Evolutionary conservation across 2,113 vertebrate species (phyloP).

Genomic region (Petrocephalus zakoni): DNA sequence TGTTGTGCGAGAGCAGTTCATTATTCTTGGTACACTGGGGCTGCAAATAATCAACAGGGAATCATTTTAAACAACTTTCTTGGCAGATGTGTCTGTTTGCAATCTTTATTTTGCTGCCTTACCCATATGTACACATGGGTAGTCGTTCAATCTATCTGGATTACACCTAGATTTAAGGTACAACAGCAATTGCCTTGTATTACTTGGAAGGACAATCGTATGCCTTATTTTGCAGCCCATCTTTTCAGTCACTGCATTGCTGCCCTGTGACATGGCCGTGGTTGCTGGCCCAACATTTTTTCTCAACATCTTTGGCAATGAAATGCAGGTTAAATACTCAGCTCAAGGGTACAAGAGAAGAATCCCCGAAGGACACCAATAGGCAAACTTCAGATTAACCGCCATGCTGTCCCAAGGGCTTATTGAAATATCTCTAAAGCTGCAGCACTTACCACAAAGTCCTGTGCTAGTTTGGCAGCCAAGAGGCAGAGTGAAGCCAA

Average conservation of each 20-base stretch:
- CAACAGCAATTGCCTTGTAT: background rate
- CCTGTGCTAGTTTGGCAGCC: background rate
- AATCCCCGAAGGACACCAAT: background rate
- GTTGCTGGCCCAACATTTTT: background rate
- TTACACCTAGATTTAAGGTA: background rate
- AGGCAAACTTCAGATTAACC: background rate
- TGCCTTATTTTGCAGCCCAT: background rate
- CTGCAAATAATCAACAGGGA: background rate
- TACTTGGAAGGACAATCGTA: background rate
- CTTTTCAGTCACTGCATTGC: background rate
- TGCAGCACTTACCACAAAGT: background rate
- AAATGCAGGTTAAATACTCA: background rate
- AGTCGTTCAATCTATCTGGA: background rate
- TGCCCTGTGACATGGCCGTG: background rate
- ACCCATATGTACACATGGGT: background rate
- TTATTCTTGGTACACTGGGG: background rate
- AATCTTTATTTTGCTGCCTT: background rate
- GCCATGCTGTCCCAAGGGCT: background rate
- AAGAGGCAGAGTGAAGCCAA: background rate
- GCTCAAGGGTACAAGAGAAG: background rate
- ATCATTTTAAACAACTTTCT: background rate
- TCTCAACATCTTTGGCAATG: background rate
- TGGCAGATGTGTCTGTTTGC: background rate
- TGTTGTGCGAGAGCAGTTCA: constrained; percentile 16
- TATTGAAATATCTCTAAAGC: background rate